Conservation (phyloP, 2,797 vertebrate species). For the Myotis pilosus region DNA sequence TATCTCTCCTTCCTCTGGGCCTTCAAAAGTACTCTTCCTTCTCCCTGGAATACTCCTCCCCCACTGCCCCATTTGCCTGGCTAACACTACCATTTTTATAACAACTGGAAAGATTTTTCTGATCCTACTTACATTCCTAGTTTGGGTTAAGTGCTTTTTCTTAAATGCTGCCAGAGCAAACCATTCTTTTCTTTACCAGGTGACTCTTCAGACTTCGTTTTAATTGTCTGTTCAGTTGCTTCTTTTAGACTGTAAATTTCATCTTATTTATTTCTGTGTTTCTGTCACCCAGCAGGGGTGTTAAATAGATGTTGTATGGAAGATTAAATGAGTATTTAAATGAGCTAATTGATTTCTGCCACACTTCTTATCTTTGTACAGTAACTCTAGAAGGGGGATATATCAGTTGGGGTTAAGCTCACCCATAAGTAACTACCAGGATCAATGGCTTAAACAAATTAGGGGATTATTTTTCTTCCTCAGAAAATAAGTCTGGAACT, state of each 20-base stretch:
- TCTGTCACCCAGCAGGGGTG: neutral
- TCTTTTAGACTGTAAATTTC: neutral
- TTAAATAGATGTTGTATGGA: neutral
- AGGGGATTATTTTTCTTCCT: conserved; percentile 18
- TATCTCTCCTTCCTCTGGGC: neutral
- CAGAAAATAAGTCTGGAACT: neutral
- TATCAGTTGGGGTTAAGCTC: neutral
- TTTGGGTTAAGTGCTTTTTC: neutral
- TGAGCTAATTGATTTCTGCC: conserved; percentile 18
- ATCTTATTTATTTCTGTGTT: conserved; percentile 27
- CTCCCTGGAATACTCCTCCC: neutral
- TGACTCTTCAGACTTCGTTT: neutral
- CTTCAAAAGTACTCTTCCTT: neutral
- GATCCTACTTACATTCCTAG: neutral
- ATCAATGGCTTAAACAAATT: conserved; percentile 3
- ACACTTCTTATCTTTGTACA: conserved; percentile 6
- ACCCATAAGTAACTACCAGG: neutral
- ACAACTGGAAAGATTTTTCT: neutral
- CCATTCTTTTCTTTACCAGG: neutral
- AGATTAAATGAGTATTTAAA: conserved; percentile 29
- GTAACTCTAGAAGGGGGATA: neutral
- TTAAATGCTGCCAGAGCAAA: neutral
- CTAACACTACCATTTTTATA: neutral
- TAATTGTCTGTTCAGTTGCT: neutral
- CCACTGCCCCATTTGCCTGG: neutral